Evolutionary conservation across 2,888 invertebrate genomes (phyloP), one percentile per base, ranked within the genome.

Genomic region (Pyralis farinalis): DNA sequence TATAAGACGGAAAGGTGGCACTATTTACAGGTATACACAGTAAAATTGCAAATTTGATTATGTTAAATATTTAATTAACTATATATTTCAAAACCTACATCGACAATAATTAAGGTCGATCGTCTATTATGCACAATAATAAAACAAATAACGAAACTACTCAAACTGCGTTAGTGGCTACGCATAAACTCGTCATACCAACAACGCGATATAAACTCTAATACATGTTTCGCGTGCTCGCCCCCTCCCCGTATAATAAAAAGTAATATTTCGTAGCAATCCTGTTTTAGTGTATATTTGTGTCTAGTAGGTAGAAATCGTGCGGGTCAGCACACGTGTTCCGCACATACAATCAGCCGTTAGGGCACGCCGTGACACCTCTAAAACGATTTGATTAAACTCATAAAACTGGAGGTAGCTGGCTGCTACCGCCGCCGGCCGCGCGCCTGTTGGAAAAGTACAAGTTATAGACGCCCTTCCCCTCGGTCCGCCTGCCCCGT

Each of bases 341-440:
- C 64, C 55, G 56, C 58, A 65, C 72, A 75, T 75, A 76, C 77
- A 80, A 81, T 81, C 75, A 76, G 65, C 71, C 72, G 72, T 76
- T 73, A 71, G 62, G 66, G 64, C 70, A 64, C 65, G 63, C 70
- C 71, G 71, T 78, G 76, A 75, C 80, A 76, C 74, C 77, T 73
- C 74, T 77, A 64, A 71, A 78, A 73, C 76, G 72, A 75, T 85
- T 85, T 86, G 83, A 86, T 86, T 86, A 85, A 86, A 86, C 71
- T 81, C 81, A 77, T 84, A 84, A 83, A 85, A 80, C 68, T 77
- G 61, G 53, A 68, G 68, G 71, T 69, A 71, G 63, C 55, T 61
- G 49, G 50, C 54, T 41, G 55, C 62, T 56, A 57, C 60, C 57
- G 59, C 52, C 52, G 48, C 47, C 50, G 49, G 52, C 43, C 58